These are phyloP conservation scores for Agapetus fuscipes DNA, from an alignment of 2,888 invertebrate genomes.

Conservation along the genomic window DNA sequence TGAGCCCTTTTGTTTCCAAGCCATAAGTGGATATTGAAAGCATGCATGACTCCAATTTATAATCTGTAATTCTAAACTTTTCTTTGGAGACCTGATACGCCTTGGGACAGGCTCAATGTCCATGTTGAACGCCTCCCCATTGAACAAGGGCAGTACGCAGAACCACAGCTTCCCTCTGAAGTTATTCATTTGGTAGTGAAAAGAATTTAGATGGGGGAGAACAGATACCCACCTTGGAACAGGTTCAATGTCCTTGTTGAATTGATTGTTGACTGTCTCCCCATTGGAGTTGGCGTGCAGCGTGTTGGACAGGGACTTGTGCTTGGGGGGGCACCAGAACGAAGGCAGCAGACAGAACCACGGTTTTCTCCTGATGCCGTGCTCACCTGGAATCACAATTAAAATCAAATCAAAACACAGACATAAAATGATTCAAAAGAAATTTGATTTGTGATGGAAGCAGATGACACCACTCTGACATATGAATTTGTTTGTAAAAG, in stretches of 20 bases:
- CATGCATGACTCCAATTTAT: too few relatives aligned
- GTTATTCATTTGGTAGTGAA: too few relatives aligned
- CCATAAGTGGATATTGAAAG: too few relatives aligned
- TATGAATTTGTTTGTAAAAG: too few relatives aligned
- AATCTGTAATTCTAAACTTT: too few relatives aligned
- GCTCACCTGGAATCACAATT: constrained; percentile 68
- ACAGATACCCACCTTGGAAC: constrained; percentile 57
- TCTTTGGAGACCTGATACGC: too few relatives aligned
- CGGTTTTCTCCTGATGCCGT: constrained; percentile 63
- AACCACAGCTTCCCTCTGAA: too few relatives aligned
- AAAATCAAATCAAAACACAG: constrained; percentile 6
- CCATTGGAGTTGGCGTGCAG: constrained; percentile 42
- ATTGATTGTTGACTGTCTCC: constrained; percentile 31
- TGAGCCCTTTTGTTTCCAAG: too few relatives aligned
- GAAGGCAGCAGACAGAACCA: constrained; percentile 65
- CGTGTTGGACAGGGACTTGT: constrained; percentile 36
- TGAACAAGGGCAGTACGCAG: too few relatives aligned
- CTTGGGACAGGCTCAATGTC: too few relatives aligned
- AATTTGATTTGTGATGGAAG: not conserved
- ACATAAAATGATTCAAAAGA: not conserved
- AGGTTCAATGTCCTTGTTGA: constrained; percentile 60
- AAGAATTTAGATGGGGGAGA: too few relatives aligned
- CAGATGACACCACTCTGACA: not conserved
- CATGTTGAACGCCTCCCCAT: too few relatives aligned
- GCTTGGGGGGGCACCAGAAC: constrained; percentile 51